A percentile compares a stretch with the other conserved stretches of the same genome.
These are phyloP conservation scores for Drosophila melanogaster DNA, from an alignment of 1,140 invertebrate genomes.

Conservation along the genomic window DNA sequence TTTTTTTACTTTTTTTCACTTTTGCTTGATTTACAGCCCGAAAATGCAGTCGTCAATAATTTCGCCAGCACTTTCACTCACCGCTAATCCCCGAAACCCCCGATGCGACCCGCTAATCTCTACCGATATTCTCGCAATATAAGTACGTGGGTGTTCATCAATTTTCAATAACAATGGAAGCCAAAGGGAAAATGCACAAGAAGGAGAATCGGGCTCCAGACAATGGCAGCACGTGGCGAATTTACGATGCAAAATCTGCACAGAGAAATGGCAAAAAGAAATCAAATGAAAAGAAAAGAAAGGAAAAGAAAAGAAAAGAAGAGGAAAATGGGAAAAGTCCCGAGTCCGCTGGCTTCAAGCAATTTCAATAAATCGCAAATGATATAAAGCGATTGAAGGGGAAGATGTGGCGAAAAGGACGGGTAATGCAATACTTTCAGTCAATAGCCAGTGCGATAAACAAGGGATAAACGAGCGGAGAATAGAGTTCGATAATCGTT, in stretches of 20 bases:
- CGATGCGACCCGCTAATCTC: conserved; percentile 2
- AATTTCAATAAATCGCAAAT: conserved; percentile 66
- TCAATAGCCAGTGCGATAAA: conserved; percentile 34
- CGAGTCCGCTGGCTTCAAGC: conserved; percentile 31
- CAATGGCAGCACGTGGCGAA: conserved; percentile 57
- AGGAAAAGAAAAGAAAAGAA: background rate
- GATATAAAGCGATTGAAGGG: conserved; percentile 13
- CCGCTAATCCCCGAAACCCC: background rate
- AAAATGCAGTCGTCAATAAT: conserved; percentile 57
- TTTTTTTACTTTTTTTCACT: conserved; percentile 57
- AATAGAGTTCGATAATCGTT: conserved; percentile 11
- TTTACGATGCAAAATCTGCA: conserved; percentile 61
- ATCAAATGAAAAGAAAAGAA: conserved; percentile 2
- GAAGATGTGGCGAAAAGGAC: background rate
- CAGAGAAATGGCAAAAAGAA: background rate
- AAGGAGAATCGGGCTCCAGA: conserved; percentile 16
- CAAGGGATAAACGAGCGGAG: conserved; percentile 2
- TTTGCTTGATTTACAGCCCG: conserved; percentile 58
- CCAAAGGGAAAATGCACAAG: conserved; percentile 27
- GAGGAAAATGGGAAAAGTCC: background rate
- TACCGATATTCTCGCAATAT: conserved; percentile 1
- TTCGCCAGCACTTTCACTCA: conserved; percentile 53
- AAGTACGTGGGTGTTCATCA: conserved; percentile 50
- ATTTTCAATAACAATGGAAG: conserved; percentile 74
- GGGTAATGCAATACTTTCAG: conserved; percentile 29